Evolutionary conservation across 2,797 vertebrate genomes (phyloP).

Genomic region (Syncerus caffer): DNA sequence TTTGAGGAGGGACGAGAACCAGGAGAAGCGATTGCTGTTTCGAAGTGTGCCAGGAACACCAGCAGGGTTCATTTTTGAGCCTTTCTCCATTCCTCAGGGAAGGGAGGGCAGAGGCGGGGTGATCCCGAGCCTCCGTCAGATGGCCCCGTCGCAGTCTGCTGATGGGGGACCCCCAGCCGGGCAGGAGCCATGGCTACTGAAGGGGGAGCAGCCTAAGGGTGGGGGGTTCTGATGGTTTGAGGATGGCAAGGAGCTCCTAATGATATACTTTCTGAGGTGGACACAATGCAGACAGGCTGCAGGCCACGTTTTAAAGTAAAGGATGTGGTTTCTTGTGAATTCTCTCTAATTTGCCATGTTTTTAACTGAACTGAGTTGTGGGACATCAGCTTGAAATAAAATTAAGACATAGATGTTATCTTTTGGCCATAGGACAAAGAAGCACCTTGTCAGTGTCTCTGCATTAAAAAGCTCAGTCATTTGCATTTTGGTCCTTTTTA

Average conservation of each 20-base stretch:
- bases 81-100: background rate
- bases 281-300: background rate
- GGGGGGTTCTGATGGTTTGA: background rate
- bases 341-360: background rate
- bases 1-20: background rate
- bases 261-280: background rate
- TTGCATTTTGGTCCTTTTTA: background rate
- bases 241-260: background rate
- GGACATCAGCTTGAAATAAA: conserved; percentile 22
- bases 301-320: conserved; percentile 35
- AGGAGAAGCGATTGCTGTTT: background rate
- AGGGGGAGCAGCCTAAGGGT: background rate
- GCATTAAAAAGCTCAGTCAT: background rate
- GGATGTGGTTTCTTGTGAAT: background rate
- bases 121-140: background rate
- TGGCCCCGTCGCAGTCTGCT: background rate
- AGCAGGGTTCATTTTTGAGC: background rate
- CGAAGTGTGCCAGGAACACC: background rate
- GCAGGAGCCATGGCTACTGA: background rate
- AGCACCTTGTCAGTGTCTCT: background rate
- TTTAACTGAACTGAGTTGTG: background rate
- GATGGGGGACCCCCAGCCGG: background rate
- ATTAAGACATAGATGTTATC: background rate
- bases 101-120: background rate
- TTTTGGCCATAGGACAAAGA: background rate